phyloP scores from a whole-genome alignment of 2,113 vertebrate species.

The Lepus europaeus region DNA sequence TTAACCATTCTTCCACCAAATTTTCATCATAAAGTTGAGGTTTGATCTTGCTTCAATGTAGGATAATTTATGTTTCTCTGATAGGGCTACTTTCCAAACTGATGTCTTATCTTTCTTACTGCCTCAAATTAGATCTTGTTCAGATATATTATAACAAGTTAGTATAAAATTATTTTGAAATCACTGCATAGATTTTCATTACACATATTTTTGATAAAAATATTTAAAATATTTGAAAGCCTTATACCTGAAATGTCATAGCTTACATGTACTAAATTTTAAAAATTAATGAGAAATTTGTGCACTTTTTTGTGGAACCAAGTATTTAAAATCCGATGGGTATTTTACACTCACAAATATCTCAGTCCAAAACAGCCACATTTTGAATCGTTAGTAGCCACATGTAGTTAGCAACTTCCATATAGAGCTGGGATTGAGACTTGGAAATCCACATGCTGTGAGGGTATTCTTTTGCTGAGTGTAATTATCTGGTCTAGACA shows the following conservation, averaged over 20 bases:
- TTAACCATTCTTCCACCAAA: too few relatives aligned
- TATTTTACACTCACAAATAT: neutral
- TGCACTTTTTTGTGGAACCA: neutral
- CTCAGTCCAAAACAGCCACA: neutral
- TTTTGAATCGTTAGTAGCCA: neutral
- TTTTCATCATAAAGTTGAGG: too few relatives aligned
- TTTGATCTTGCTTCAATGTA: too few relatives aligned
- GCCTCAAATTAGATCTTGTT: too few relatives aligned
- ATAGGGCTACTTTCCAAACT: too few relatives aligned
- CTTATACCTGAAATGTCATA: neutral
- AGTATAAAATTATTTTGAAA: too few relatives aligned
- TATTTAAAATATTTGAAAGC: neutral
- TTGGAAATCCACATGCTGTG: too few relatives aligned
- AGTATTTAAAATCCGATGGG: neutral
- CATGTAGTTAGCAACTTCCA: neutral
- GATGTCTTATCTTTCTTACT: too few relatives aligned
- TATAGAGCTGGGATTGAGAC: neutral
- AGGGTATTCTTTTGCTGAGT: neutral
- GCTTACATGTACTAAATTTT: neutral
- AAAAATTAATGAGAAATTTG: neutral
- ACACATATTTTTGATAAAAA: too few relatives aligned
- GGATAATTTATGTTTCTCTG: too few relatives aligned
- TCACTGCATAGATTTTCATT: too few relatives aligned
- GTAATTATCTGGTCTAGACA: neutral
- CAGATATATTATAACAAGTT: too few relatives aligned